Base-by-base conservation (phyloP, 1,140 invertebrate species). In the Globodera ellingtonae region DNA sequence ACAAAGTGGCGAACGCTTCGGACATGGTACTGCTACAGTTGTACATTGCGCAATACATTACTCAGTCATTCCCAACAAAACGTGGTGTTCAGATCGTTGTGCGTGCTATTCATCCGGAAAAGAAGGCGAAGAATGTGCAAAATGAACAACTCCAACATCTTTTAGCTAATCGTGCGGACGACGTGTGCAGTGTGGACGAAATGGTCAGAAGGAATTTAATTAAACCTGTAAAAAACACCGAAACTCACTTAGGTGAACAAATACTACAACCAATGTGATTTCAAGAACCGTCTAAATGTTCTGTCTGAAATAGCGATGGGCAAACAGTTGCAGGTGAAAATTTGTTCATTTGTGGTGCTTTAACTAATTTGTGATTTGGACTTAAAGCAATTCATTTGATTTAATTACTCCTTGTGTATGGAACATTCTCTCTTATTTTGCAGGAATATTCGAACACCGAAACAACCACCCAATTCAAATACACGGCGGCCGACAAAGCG, bases 1-100 rank as follows among this genome's bases (percentile, higher is more conserved):
- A 81, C 70, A 65, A 78, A 78, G 85, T 86, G 47, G 85, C 85
- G 6, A 86, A 86, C 81, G 56, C 84, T 10, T n/a, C 62, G n/a
- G 86, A 87, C 65, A 85, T 87, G 78, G 73, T 86, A 13, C 15
- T 56, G 18, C 18, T 18, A 4, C 56, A 18, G 56, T 18, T 35
- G 35, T 35, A 3, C 35, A 35, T 35, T 35, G 35, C 10, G n/a
- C 13, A 65, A 65, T 1, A 65, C 35, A 35, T 2, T 35, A 35
- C 18, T 62, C 13, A 35, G 67, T 67, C 21, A 56, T 24, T 75
- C 4, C 6, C 8, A 50, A 18, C 13, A 18, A 52, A 75, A 6
- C 13, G 47, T 75, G 47, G 24, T 47, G 18, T 8, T 18, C 69
- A 67, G 52, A 62, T 82, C 46, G 44, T 62, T 69, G 71, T 82